These are phyloP conservation scores for Drosophila suzukii DNA, from an alignment of 1,140 invertebrate species.

Conservation along the genomic window DNA sequence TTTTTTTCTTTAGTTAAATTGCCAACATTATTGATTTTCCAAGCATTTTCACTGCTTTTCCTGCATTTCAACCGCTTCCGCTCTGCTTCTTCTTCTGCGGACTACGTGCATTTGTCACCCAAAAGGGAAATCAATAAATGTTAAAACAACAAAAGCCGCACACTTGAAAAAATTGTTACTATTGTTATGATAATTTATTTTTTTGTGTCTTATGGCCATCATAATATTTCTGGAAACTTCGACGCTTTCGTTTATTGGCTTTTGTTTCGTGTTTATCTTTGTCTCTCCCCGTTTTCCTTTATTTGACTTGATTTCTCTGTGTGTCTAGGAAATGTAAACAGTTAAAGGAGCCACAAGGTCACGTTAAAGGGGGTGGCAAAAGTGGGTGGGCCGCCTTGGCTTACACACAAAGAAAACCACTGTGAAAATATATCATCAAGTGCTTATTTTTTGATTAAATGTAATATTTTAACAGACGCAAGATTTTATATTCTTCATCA, in stretches of 20 bases:
- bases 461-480: too few relatives aligned
- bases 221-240: conserved; percentile 4
- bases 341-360: conserved; percentile 30
- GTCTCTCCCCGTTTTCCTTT: neutral
- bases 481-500: too few relatives aligned
- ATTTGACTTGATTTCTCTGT: conserved; percentile 1
- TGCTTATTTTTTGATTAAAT: too few relatives aligned
- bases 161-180: conserved; percentile 13
- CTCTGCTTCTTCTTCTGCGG: conserved; percentile 20
- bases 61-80: neutral
- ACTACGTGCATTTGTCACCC: conserved; percentile 57
- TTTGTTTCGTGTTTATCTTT: conserved; percentile 6
- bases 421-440: neutral
- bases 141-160: conserved; percentile 55
- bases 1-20: conserved; percentile 28
- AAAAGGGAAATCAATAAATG: conserved; percentile 71
- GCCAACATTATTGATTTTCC: conserved; percentile 49
- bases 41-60: neutral
- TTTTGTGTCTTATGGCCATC: neutral
- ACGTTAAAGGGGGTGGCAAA: conserved; percentile 9
- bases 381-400: neutral
- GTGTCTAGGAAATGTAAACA: conserved; percentile 9
- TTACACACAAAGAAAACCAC: neutral
- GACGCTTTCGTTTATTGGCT: neutral
- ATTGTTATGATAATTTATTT: neutral